Percentiles rank a stretch among this genome's conserved stretches.
Evolutionary conservation across 1,140 invertebrate species (phyloP).

Genomic region (Callitettix versicolor): DNA sequence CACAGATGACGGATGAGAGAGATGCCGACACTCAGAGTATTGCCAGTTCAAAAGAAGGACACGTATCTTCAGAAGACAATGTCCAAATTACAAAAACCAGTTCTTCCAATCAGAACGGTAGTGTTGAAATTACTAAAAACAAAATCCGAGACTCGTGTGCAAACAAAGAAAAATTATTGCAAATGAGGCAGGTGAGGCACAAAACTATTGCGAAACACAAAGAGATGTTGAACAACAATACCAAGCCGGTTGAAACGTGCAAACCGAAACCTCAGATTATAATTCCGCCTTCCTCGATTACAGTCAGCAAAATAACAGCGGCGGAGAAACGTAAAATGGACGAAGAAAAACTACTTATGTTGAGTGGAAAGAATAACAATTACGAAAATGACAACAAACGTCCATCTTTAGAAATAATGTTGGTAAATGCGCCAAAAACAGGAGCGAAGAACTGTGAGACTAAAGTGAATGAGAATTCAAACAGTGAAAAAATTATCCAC

Average conservation of each 20-base stretch:
- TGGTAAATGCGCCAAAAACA: conserved; percentile 25
- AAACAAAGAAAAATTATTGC: conserved; percentile 24
- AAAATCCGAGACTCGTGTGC: neutral
- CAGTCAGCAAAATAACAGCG: conserved; percentile 27
- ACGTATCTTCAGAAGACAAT: neutral
- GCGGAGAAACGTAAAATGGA: conserved; percentile 26
- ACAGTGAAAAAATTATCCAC: neutral
- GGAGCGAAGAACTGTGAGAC: neutral
- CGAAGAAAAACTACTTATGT: conserved; percentile 19
- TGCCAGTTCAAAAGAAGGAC: conserved; percentile 3
- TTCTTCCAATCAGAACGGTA: neutral
- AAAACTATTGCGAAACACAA: conserved; percentile 20
- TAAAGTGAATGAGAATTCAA: neutral
- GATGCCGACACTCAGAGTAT: neutral
- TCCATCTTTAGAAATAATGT: conserved; percentile 29
- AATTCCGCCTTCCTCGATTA: conserved; percentile 24
- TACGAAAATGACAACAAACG: conserved; percentile 19
- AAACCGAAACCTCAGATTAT: no score
- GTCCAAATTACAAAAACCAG: neutral
- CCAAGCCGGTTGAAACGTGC: no score
- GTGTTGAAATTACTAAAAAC: neutral
- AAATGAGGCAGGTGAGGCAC: conserved; percentile 23
- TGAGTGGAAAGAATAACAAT: conserved; percentile 13
- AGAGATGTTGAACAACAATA: no score
- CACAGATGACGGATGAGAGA: conserved; percentile 2